These are phyloP conservation scores for Halictus rubicundus DNA, from an alignment of 1,140 invertebrate species.

Conservation along the genomic window DNA sequence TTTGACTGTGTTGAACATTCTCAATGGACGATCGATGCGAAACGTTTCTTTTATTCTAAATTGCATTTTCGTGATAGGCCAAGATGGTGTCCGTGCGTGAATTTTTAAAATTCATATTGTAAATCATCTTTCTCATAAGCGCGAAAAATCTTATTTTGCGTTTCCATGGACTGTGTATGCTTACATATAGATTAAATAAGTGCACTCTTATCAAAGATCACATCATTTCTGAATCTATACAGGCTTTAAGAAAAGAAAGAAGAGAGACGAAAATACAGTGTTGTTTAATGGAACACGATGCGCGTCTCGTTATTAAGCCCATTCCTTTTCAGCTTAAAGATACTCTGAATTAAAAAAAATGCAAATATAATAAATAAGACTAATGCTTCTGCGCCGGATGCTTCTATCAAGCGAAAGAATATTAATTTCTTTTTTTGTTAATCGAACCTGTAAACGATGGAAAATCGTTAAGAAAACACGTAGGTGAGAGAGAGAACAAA, in stretches of 20 bases:
- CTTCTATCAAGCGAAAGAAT: conserved; percentile 2
- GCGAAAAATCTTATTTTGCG: conserved; percentile 14
- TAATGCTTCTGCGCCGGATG: conserved; percentile 2
- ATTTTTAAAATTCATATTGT: conserved; percentile 12
- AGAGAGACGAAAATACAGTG: conserved; percentile 58
- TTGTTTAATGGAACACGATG: conserved; percentile 58
- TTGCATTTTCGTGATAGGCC: not conserved
- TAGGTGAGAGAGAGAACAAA: not conserved
- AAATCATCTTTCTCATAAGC: conserved; percentile 1
- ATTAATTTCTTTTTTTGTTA: conserved; percentile 13
- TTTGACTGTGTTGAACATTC: conserved; percentile 44
- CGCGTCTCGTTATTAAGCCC: conserved; percentile 56
- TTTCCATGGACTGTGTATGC: conserved; percentile 59
- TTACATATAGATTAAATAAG: conserved; percentile 60
- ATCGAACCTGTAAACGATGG: not conserved
- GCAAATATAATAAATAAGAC: not conserved
- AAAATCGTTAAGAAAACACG: not conserved
- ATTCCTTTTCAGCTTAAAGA: conserved; percentile 45
- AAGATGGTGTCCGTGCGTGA: not conserved
- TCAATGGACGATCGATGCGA: conserved; percentile 4
- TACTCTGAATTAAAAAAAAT: not conserved
- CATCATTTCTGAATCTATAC: conserved; percentile 61
- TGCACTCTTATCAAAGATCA: conserved; percentile 60
- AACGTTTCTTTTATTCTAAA: conserved; percentile 18
- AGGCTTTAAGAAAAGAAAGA: conserved; percentile 21